Conservation (phyloP, 1,140 invertebrate species). For the Aphaenogaster ashmeadi region DNA sequence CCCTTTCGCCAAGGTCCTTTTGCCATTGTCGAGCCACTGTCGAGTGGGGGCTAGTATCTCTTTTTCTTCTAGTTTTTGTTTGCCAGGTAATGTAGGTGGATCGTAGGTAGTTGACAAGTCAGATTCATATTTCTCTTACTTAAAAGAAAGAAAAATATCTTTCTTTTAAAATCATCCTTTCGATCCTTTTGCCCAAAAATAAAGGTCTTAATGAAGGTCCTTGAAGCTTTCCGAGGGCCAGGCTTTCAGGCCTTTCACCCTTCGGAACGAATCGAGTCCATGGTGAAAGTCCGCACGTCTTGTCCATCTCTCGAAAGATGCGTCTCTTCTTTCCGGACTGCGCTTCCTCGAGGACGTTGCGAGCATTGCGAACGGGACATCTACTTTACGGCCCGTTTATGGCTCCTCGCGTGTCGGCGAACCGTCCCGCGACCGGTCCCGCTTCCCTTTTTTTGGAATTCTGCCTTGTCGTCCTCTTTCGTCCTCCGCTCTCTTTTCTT, state of each 20-base stretch:
- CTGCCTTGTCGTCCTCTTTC: background rate
- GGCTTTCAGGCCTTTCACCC: background rate
- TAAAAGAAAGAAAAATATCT: background rate
- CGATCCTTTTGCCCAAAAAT: background rate
- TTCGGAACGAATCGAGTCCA: background rate
- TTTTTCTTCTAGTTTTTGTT: background rate
- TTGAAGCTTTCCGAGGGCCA: background rate
- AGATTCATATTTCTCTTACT: too few relatives aligned
- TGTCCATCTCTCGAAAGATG: background rate
- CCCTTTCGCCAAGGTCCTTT: background rate
- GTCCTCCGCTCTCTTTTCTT: background rate
- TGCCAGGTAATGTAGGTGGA: background rate
- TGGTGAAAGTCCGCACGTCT: background rate
- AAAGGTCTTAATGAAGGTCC: background rate
- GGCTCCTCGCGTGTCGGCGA: constrained; percentile 64
- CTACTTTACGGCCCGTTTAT: constrained; percentile 75
- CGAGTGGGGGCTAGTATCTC: background rate
- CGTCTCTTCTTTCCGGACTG: background rate
- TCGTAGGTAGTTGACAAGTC: too few relatives aligned
- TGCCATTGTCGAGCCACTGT: too few relatives aligned
- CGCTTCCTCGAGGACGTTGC: constrained; percentile 5
- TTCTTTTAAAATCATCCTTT: background rate
- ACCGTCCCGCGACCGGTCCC: constrained; percentile 60
- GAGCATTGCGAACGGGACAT: constrained; percentile 56
- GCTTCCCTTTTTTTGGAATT: constrained; percentile 2